A percentile compares a stretch with the other conserved stretches of the same genome.
Conservation (phyloP, 2,113 vertebrate genomes). For the Rousettus leschenaultii region DNA sequence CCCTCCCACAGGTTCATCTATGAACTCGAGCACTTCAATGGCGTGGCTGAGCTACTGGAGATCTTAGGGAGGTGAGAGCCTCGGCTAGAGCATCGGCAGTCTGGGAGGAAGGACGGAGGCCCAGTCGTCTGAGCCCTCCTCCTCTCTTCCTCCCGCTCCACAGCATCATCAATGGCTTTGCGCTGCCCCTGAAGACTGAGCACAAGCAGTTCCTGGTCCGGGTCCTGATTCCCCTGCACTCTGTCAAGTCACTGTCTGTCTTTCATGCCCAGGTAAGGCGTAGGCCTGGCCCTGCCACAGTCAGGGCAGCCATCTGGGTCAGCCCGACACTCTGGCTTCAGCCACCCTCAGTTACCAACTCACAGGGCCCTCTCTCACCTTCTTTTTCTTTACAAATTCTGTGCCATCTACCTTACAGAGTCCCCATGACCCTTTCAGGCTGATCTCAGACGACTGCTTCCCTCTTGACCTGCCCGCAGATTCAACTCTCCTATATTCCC, state of each 20-base stretch:
- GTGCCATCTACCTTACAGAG: not conserved
- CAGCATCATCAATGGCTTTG: slow-evolving; percentile 96
- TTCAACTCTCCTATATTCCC: not conserved
- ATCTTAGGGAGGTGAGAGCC: slow-evolving; percentile 85
- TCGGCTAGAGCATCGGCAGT: not conserved
- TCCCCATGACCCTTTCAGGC: not conserved
- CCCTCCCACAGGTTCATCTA: slow-evolving; percentile 84
- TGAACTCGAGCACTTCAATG: slow-evolving; percentile 87
- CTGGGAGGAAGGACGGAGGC: not conserved
- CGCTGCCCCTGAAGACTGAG: slow-evolving; percentile 93
- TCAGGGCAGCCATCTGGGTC: not conserved
- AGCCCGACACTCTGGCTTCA: not conserved
- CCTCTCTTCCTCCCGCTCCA: not conserved
- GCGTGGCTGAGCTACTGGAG: slow-evolving; percentile 86
- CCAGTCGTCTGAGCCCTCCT: not conserved
- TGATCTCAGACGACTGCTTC: not conserved
- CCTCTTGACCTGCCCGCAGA: not conserved
- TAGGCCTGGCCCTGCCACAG: not conserved
- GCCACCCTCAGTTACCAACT: not conserved
- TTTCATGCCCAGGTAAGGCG: slow-evolving; percentile 92
- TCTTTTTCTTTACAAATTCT: not conserved
- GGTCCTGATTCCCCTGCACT: slow-evolving; percentile 93
- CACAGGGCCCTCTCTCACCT: not conserved
- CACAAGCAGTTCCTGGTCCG: slow-evolving; percentile 95
- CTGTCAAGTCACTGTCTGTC: slow-evolving; percentile 93